Conservation (phyloP, 2,113 vertebrate genomes). For the Saguinus imperator region DNA sequence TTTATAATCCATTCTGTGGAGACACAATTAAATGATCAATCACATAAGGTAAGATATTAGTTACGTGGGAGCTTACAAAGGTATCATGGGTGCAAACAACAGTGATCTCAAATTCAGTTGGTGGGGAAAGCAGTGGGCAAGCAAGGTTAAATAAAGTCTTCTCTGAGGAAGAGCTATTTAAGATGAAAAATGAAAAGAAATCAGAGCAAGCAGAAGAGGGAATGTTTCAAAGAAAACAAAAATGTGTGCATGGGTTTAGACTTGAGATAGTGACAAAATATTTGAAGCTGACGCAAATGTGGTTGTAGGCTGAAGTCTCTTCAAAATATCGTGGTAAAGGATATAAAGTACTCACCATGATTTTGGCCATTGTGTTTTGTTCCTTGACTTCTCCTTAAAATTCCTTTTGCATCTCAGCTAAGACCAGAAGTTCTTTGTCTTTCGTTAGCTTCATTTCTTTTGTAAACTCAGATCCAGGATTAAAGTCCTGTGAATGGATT, state of each 20-base stretch:
- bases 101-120: not conserved
- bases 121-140: not conserved
- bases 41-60: not conserved
- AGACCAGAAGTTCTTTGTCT: not conserved
- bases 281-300: not conserved
- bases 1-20: not conserved
- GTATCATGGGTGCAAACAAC: rapidly evolving
- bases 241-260: not conserved
- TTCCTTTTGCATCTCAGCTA: not conserved
- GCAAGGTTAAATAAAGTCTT: not conserved
- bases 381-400: not conserved
- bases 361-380: not conserved
- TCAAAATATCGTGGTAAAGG: not conserved
- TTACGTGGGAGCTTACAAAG: not conserved
- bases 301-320: not conserved
- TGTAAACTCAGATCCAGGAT: not conserved
- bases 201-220: not conserved
- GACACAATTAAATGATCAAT: not conserved
- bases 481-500: not conserved
- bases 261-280: no score
- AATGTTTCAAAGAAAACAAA: not conserved
- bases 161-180: not conserved
- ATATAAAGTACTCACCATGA: not conserved
- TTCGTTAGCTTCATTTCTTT: not conserved
- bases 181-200: not conserved